These are phyloP conservation scores for Ceratina japonica DNA, from an alignment of 1,140 invertebrate species.

Conservation along the genomic window DNA sequence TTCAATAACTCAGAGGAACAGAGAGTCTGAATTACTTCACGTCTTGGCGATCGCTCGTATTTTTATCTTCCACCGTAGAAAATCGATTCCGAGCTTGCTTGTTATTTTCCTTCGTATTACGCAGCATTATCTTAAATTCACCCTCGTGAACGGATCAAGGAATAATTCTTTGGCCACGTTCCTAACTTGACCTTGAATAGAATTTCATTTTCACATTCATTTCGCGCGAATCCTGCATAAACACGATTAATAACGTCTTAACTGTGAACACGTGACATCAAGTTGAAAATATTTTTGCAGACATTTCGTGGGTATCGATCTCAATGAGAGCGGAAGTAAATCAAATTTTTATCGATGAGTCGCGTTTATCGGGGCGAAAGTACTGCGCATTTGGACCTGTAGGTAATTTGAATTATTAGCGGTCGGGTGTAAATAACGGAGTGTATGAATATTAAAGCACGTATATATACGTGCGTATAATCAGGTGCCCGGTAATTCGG, in stretches of 20 bases:
- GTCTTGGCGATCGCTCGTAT: conserved; percentile 10
- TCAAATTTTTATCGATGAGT: conserved; percentile 21
- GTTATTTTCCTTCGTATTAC: conserved; percentile 1
- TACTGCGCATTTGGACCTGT: neutral
- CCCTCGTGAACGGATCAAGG: neutral
- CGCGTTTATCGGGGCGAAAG: conserved; percentile 5
- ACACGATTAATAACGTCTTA: too few relatives aligned
- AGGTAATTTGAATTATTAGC: conserved; percentile 36
- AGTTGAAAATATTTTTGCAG: neutral
- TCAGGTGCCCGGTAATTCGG: neutral
- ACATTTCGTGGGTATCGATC: neutral
- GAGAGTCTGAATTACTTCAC: neutral
- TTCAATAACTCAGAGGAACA: neutral
- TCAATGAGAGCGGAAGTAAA: conserved; percentile 1
- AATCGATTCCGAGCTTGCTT: conserved; percentile 22
- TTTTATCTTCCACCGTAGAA: conserved; percentile 5
- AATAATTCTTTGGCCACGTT: neutral
- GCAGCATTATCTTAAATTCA: conserved; percentile 25
- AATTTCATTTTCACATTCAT: neutral
- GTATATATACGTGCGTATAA: conserved; percentile 10
- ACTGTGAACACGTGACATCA: too few relatives aligned
- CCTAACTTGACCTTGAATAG: neutral
- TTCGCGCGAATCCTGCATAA: neutral
- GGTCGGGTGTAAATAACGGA: neutral
- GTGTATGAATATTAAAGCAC: conserved; percentile 26